These are phyloP conservation scores for Nannobrachium achirus DNA, from an alignment of 2,113 vertebrate genomes.

Conservation along the genomic window DNA sequence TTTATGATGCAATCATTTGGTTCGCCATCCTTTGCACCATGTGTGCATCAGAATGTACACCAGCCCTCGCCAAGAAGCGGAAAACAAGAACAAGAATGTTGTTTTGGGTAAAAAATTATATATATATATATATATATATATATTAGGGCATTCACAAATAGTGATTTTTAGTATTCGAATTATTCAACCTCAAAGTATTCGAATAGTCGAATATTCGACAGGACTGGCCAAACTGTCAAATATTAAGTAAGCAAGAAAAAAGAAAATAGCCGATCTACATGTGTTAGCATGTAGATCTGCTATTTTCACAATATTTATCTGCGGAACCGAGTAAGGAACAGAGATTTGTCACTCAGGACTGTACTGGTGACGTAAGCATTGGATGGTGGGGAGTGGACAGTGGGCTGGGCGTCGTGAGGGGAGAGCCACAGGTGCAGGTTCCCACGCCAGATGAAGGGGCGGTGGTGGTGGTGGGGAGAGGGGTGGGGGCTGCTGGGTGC, in stretches of 20 bases:
- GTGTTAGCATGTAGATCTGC: constrained; percentile 2
- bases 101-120: too few relatives aligned
- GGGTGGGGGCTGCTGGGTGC: constrained; percentile 6
- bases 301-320: neutral
- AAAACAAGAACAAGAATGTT: too few relatives aligned
- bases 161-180: too few relatives aligned
- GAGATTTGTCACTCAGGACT: constrained; percentile 23
- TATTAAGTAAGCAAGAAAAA: neutral
- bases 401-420: constrained; percentile 30
- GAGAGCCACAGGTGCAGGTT: constrained; percentile 78
- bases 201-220: too few relatives aligned
- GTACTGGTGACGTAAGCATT: constrained; percentile 6
- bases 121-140: too few relatives aligned
- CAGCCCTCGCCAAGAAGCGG: too few relatives aligned
- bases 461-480: too few relatives aligned
- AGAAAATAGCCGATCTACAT: neutral
- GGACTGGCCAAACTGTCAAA: too few relatives aligned
- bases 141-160: too few relatives aligned
- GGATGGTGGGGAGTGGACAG: neutral
- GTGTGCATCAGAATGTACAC: neutral
- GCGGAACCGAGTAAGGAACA: too few relatives aligned
- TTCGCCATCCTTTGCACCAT: too few relatives aligned
- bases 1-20: neutral
- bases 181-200: too few relatives aligned
- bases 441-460: constrained; percentile 69